These are phyloP conservation scores for Sitophilus oryzae DNA, from an alignment of 1,140 invertebrate genomes.

Conservation along the genomic window DNA sequence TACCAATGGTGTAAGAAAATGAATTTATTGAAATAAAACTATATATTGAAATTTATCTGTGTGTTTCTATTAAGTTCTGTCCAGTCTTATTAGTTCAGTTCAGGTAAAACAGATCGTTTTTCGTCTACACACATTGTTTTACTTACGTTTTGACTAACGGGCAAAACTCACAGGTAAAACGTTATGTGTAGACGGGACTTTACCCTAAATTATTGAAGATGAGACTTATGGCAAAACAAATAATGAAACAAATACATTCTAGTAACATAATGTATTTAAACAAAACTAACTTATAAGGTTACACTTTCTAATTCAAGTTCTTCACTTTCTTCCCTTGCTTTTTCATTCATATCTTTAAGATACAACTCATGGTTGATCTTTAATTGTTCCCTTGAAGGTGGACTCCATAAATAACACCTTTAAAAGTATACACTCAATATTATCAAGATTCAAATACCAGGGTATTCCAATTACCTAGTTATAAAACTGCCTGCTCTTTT, in stretches of 20 bases:
- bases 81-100: not conserved
- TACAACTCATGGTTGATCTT: conserved; percentile 60
- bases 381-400: conserved; percentile 56
- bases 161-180: no score
- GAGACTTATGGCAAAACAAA: no score
- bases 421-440: conserved; percentile 24
- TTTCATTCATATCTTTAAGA: conserved; percentile 35
- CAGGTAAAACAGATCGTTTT: no score
- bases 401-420: conserved; percentile 49
- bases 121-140: no score
- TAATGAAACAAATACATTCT: no score
- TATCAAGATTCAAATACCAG: not conserved
- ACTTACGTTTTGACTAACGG: no score
- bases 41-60: conserved; percentile 2
- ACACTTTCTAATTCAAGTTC: conserved; percentile 27
- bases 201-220: no score
- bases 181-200: no score
- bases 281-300: conserved; percentile 12
- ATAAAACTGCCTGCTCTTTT: conserved; percentile 61
- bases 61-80: not conserved
- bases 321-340: conserved; percentile 37
- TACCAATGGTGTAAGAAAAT: conserved; percentile 17
- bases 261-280: conserved; percentile 7
- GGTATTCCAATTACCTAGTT: conserved; percentile 48
- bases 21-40: conserved; percentile 1